Conservation (phyloP, 30 jellyfish, hydroid and myxozoan genomes). For the Turritopsis rubra region DNA sequence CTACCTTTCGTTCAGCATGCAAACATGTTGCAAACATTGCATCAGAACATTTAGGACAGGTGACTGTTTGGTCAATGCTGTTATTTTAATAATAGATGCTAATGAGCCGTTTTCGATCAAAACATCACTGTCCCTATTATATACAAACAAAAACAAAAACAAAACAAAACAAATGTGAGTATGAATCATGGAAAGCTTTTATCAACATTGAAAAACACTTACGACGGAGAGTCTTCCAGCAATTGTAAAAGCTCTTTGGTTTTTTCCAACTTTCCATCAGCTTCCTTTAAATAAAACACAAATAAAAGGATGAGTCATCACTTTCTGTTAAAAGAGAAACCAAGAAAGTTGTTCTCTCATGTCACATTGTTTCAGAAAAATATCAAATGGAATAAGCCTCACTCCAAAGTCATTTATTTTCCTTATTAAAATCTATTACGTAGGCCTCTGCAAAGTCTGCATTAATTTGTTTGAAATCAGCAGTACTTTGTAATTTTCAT, state of each 20-base stretch:
- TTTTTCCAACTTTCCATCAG: slow-evolving; percentile 3
- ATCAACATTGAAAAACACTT: not conserved
- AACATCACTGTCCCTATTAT: not conserved
- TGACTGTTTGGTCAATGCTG: slow-evolving; percentile 16
- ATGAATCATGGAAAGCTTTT: not conserved
- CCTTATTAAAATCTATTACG: no score
- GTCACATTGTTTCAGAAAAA: no score
- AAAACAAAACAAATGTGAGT: not conserved
- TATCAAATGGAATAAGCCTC: no score
- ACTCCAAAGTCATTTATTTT: no score
- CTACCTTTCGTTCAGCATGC: not conserved
- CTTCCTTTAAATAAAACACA: not conserved
- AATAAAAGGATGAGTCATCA: not conserved
- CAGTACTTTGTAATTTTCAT: no score
- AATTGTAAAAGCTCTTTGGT: not conserved
- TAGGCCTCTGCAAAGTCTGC: no score
- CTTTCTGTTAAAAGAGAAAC: not conserved
- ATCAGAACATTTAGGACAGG: not conserved
- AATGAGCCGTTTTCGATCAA: slow-evolving; percentile 15
- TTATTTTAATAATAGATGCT: slow-evolving; percentile 11
- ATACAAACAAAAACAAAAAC: not conserved
- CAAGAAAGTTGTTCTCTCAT: no score
- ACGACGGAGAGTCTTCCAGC: not conserved
- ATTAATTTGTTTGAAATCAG: no score
- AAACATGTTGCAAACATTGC: slow-evolving; percentile 20